These are phyloP conservation scores for Griposia aprilina DNA, from an alignment of 2,888 invertebrate species.

Conservation along the genomic window DNA sequence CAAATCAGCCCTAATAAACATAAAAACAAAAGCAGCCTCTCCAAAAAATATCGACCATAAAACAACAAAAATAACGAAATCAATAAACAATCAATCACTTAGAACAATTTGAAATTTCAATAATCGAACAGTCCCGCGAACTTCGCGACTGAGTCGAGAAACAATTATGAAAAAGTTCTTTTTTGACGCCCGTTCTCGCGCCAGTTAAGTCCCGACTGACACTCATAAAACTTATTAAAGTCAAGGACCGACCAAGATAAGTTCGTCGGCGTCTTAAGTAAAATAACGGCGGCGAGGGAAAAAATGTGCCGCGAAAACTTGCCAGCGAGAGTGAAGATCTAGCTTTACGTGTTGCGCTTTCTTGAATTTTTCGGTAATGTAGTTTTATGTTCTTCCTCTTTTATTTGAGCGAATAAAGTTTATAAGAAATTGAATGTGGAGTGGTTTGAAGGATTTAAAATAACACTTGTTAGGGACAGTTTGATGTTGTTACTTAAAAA, in stretches of 20 bases:
- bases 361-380: constrained; percentile 74
- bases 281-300: constrained; percentile 86
- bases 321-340: constrained; percentile 86
- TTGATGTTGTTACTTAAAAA: background rate
- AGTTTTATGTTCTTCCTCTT: constrained; percentile 73
- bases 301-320: constrained; percentile 86
- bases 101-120: constrained; percentile 83
- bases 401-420: constrained; percentile 55
- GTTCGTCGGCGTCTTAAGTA: constrained; percentile 89
- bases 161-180: constrained; percentile 90
- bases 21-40: constrained; percentile 20
- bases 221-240: constrained; percentile 91
- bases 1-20: background rate
- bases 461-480: background rate
- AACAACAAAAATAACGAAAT: constrained; percentile 70
- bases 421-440: constrained; percentile 30
- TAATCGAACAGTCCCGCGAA: constrained; percentile 84
- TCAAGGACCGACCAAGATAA: constrained; percentile 90
- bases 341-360: constrained; percentile 86
- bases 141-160: constrained; percentile 83
- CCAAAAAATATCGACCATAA: constrained; percentile 48
- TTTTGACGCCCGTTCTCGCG: constrained; percentile 87
- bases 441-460: constrained; percentile 41
- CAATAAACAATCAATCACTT: constrained; percentile 80
- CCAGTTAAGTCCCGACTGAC: constrained; percentile 89